Percentiles rank a stretch among this genome's conserved stretches.
phyloP scores from a whole-genome alignment of 1,140 invertebrate species.

The Dreissena polymorpha region DNA sequence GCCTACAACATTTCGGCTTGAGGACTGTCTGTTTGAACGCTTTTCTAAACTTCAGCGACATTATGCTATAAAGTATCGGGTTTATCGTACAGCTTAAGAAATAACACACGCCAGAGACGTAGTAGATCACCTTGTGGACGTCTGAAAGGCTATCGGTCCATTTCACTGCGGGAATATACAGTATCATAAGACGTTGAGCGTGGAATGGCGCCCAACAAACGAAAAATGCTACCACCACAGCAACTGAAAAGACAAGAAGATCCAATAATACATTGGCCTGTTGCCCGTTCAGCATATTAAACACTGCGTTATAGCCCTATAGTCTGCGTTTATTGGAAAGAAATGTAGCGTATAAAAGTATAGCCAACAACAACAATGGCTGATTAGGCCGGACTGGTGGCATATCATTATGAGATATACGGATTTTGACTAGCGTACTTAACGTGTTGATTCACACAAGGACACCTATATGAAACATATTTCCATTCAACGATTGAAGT shows the following conservation, averaged over 20 bases:
- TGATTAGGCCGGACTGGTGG: too few relatives aligned
- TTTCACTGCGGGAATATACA: conserved; percentile 83
- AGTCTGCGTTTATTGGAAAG: too few relatives aligned
- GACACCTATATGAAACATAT: too few relatives aligned
- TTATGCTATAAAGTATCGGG: conserved; percentile 84
- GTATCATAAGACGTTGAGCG: conserved; percentile 89
- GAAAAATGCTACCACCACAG: conserved; percentile 96
- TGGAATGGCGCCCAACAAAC: conserved; percentile 97
- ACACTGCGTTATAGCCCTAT: too few relatives aligned
- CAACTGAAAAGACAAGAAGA: conserved; percentile 84
- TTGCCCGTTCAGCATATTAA: too few relatives aligned
- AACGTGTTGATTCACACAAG: too few relatives aligned
- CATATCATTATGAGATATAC: too few relatives aligned
- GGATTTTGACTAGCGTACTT: too few relatives aligned
- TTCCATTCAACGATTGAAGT: too few relatives aligned
- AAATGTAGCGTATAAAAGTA: too few relatives aligned
- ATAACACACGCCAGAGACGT: conserved; percentile 66
- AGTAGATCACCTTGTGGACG: conserved; percentile 69
- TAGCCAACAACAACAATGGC: too few relatives aligned
- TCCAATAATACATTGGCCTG: too few relatives aligned
- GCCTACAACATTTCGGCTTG: background rate
- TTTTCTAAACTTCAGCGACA: conserved; percentile 82
- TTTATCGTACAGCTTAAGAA: conserved; percentile 83
- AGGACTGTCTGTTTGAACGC: conserved; percentile 76
- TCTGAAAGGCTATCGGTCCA: conserved; percentile 66